phyloP scores from a whole-genome alignment of 2,888 invertebrate genomes.

The Hartigia nigra region DNA sequence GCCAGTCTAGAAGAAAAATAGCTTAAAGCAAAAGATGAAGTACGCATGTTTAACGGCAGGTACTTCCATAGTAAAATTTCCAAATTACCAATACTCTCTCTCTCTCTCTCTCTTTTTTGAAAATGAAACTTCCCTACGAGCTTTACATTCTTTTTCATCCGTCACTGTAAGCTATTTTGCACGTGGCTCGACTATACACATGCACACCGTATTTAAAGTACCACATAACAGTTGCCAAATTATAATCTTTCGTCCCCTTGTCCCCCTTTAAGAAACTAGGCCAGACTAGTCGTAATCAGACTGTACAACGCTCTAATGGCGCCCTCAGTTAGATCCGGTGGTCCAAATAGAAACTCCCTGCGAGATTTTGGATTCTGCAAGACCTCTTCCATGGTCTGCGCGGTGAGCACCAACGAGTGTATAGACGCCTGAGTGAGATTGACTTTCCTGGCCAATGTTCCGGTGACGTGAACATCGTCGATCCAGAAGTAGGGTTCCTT shows the following conservation, averaged over 20 bases:
- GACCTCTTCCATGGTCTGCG: conserved; percentile 50
- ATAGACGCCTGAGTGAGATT: conserved; percentile 71
- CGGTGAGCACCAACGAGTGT: conserved; percentile 64
- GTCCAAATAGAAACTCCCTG: conserved; percentile 69
- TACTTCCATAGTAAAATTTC: too few relatives aligned
- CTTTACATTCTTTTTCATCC: too few relatives aligned
- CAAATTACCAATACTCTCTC: too few relatives aligned
- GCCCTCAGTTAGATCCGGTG: conserved; percentile 67
- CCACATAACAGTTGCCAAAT: not conserved
- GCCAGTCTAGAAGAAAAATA: too few relatives aligned
- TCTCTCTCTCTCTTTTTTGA: too few relatives aligned
- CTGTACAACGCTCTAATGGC: conserved; percentile 70
- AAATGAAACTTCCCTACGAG: too few relatives aligned
- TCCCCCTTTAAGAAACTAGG: conserved; percentile 1
- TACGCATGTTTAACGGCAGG: too few relatives aligned
- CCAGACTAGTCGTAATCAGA: conserved; percentile 45
- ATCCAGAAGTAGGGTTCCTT: conserved; percentile 81
- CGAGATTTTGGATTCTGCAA: conserved; percentile 50
- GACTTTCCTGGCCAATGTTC: conserved; percentile 71
- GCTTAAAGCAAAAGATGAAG: too few relatives aligned
- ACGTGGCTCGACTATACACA: too few relatives aligned
- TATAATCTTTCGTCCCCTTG: not conserved
- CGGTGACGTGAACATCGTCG: conserved; percentile 85
- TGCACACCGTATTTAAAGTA: not conserved
- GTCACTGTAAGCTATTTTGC: too few relatives aligned